These are phyloP conservation scores for Coccyzus lansbergi DNA, from an alignment of 2,797 vertebrate genomes.

Conservation along the genomic window DNA sequence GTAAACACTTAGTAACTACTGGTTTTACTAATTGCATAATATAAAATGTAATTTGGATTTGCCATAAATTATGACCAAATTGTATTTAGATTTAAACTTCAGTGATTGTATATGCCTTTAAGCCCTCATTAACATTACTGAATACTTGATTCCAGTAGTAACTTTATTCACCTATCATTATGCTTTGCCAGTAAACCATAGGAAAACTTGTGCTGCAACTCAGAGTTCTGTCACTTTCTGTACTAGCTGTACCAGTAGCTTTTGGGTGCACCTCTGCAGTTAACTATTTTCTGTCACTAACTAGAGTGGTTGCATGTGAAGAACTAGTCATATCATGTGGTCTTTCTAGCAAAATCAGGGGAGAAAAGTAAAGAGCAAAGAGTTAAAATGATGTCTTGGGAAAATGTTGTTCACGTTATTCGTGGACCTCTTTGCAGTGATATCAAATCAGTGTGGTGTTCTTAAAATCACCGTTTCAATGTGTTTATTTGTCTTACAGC, in stretches of 20 bases:
- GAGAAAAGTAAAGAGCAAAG: not conserved
- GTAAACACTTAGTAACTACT: not conserved
- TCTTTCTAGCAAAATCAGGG: not conserved
- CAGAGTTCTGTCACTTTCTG: not conserved
- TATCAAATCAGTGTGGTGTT: not conserved
- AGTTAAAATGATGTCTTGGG: not conserved
- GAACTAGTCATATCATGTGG: rapidly evolving
- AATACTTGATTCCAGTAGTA: not conserved
- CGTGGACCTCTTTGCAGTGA: not conserved
- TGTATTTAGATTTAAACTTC: not conserved
- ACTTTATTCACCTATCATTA: not conserved
- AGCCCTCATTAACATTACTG: not conserved
- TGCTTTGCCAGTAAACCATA: not conserved
- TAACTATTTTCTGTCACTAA: not conserved
- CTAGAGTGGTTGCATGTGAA: not conserved
- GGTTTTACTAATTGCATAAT: not conserved
- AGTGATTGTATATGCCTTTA: not conserved
- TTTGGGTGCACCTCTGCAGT: not conserved
- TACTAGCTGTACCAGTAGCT: not conserved
- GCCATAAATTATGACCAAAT: not conserved
- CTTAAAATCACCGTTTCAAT: not conserved
- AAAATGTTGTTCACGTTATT: not conserved
- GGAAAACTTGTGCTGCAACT: not conserved
- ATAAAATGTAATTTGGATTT: not conserved
- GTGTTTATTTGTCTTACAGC: constrained; percentile 77